Percentiles rank a stretch among this genome's conserved stretches.
Conservation (phyloP, 2,797 vertebrate genomes). For the Acrocephalus scirpaceus region DNA sequence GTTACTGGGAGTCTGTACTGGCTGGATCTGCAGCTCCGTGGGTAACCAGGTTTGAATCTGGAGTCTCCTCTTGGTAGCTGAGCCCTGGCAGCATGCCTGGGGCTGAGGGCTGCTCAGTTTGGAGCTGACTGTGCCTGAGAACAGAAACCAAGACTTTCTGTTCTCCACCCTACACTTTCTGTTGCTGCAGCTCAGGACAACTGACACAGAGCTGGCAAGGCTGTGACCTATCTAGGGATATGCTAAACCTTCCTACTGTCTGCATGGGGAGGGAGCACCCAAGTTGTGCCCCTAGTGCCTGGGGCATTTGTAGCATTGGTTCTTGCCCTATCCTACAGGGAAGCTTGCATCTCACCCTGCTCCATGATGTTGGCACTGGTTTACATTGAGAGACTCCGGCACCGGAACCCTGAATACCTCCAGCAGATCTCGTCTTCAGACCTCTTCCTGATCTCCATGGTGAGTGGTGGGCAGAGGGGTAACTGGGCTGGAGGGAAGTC, state of each 20-base stretch:
- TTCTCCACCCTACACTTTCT: background rate
- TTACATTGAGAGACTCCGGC: constrained; percentile 95
- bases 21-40: background rate
- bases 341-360: constrained; percentile 97
- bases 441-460: constrained; percentile 98
- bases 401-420: constrained; percentile 96
- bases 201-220: background rate
- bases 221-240: background rate
- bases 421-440: constrained; percentile 98
- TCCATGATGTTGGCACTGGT: constrained; percentile 98
- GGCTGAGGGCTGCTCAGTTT: background rate
- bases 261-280: background rate
- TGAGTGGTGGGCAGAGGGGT: constrained; percentile 47
- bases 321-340: constrained; percentile 74
- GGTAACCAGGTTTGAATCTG: background rate
- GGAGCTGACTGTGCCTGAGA: background rate
- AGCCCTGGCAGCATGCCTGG: background rate
- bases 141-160: background rate
- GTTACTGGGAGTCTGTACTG: background rate
- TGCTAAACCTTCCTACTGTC: background rate
- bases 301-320: background rate
- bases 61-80: background rate
- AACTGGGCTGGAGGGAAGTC: background rate
- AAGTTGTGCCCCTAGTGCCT: rapidly evolving
- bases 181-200: background rate